A percentile compares a stretch with the other conserved stretches of the same genome.
Evolutionary conservation across 2,888 invertebrate genomes (phyloP).

Genomic region (Rhagium mordax): DNA sequence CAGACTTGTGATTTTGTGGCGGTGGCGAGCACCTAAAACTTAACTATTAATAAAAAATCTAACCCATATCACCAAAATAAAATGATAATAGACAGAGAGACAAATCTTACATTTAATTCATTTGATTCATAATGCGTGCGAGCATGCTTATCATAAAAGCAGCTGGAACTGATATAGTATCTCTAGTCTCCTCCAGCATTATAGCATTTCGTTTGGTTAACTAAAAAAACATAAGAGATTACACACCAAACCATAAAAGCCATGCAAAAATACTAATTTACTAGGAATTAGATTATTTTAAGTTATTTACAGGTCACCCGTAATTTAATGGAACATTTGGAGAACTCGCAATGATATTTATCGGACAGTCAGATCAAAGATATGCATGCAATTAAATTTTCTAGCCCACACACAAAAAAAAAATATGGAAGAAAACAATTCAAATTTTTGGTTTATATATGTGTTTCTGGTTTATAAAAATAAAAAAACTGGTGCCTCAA

Average conservation of each 20-base stretch:
- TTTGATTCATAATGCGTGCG: slow-evolving; percentile 61
- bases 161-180: slow-evolving; percentile 89
- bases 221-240: slow-evolving; percentile 68
- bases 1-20: too few species aligned
- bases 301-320: not conserved
- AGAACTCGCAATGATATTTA: not conserved
- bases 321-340: not conserved
- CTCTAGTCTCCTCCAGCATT: slow-evolving; percentile 87
- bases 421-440: too few species aligned
- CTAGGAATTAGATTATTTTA: not conserved
- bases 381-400: not conserved
- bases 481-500: too few species aligned
- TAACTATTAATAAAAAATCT: not conserved
- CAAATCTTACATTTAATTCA: slow-evolving; percentile 36
- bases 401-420: too few species aligned
- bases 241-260: not conserved
- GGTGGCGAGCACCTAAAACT: too few species aligned
- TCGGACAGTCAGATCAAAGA: not conserved
- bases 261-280: not conserved
- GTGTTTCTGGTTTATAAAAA: too few species aligned
- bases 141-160: slow-evolving; percentile 83
- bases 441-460: too few species aligned
- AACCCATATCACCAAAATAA: not conserved
- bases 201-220: slow-evolving; percentile 82
- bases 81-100: slow-evolving; percentile 14